Evolutionary conservation across 2,888 invertebrate genomes (phyloP), one percentile per base, ranked within the genome.

Genomic region (Apomyelois bistriatella): DNA sequence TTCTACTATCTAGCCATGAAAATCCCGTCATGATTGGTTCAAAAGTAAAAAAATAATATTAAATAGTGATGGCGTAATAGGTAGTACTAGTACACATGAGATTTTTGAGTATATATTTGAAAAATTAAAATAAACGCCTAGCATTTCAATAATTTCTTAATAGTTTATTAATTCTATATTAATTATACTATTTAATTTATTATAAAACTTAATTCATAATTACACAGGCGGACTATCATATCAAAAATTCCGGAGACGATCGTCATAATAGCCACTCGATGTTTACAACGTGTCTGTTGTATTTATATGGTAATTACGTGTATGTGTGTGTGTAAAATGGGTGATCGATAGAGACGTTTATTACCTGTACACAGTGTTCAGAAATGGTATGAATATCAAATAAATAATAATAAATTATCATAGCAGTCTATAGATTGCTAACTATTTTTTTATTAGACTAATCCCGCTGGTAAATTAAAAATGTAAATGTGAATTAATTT

Each of bases 401-500:
- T 32, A n/a, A n/a, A n/a, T n/a, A n/a, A n/a, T n/a, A n/a, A n/a
- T n/a, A n/a, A n/a, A n/a, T n/a, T n/a, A n/a, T n/a, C n/a, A n/a
- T n/a, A n/a, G n/a, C n/a, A n/a, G n/a, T n/a, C n/a, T n/a, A n/a
- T n/a, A n/a, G n/a, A n/a, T n/a, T n/a, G n/a, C n/a, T n/a, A n/a
- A n/a, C n/a, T n/a, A n/a, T n/a, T n/a, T n/a, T n/a, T n/a, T n/a
- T n/a, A n/a, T n/a, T n/a, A n/a, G n/a, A n/a, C n/a, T n/a, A n/a
- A n/a, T n/a, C n/a, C n/a, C 51, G 28, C 52, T 49, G 50, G 54
- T 56, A 54, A 50, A 67, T 74, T 65, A 65, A 67, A 69, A 61
- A 74, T 72, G 62, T 59, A 65, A 70, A 70, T 70, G 47, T 55
- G 63, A 64, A 56, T 53, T 58, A 58, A 66, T 70, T 70, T 65